A percentile compares a stretch with the other conserved stretches of the same genome.
These are phyloP conservation scores for Leptocoma aspasia DNA, from an alignment of 2,113 vertebrate species.

Conservation along the genomic window DNA sequence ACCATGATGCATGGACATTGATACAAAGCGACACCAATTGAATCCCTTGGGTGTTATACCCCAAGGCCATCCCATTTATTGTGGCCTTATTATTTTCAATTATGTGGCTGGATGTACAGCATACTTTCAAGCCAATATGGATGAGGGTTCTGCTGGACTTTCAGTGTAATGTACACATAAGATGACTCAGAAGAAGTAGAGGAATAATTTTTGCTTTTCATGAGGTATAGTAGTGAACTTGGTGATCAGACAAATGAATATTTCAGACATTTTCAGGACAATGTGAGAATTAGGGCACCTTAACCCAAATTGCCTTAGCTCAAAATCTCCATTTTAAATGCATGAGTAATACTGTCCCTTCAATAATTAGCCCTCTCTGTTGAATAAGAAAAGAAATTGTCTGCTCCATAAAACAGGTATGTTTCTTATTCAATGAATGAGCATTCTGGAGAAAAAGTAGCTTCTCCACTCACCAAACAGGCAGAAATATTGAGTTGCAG, in stretches of 20 bases:
- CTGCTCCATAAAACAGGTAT: not conserved
- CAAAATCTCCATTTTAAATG: slow-evolving; percentile 43
- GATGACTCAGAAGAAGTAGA: slow-evolving; percentile 17
- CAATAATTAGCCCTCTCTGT: slow-evolving; percentile 36
- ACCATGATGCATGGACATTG: slow-evolving; percentile 82
- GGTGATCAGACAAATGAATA: slow-evolving; percentile 32
- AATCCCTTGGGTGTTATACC: slow-evolving; percentile 81
- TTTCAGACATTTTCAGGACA: slow-evolving; percentile 3
- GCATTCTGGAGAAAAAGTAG: not conserved
- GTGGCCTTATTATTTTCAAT: slow-evolving; percentile 83
- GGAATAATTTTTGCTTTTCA: not conserved
- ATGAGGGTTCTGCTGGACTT: slow-evolving; percentile 58
- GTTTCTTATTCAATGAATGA: slow-evolving; percentile 10
- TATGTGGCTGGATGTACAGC: slow-evolving; percentile 72
- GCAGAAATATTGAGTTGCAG: not conserved
- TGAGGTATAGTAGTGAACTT: not conserved
- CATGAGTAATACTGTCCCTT: slow-evolving; percentile 14
- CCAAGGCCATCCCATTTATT: slow-evolving; percentile 79
- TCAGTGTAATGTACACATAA: slow-evolving; percentile 25
- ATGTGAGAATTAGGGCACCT: slow-evolving; percentile 30
- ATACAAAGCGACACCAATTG: slow-evolving; percentile 80
- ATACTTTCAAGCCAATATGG: slow-evolving; percentile 68
- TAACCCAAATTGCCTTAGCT: slow-evolving; percentile 6
- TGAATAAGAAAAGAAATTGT: slow-evolving; percentile 29
- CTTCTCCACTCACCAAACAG: not conserved